Evolutionary conservation across 2,888 invertebrate genomes (phyloP), one percentile per base, ranked within the genome.

Genomic region (Candidula unifasciata): DNA sequence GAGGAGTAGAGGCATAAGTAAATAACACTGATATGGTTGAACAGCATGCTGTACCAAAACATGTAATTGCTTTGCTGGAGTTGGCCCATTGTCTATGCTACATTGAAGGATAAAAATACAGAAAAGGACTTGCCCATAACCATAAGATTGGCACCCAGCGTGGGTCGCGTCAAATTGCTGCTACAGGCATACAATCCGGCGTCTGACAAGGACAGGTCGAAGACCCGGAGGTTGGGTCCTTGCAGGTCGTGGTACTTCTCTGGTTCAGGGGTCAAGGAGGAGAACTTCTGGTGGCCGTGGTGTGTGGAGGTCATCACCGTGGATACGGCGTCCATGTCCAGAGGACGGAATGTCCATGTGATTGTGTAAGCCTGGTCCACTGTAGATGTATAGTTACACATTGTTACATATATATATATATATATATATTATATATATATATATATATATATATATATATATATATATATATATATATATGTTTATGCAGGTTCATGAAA

Each of bases 301-400:
- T 81, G 80, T n/a, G 60, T 81, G 24, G 71, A n/a, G 21, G 77
- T 85, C 81, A 85, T 85, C 44, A 85, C 77, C 16, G 77, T 60
- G 52, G 81, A 81, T 24, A 77, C 52, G 77, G 69, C 80, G 33
- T 76, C 76, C 77, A 77, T 73, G 37, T 77, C 69, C n/a, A 60
- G 69, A 6, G 86, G 85, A 6, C 71, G 80, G 82, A 86, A 86
- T 30, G 80, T 78, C 86, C 86, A 86, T 54, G 86, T 85, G 66
- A 86, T 85, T n/a, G 78, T 83, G 85, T 80, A 85, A 18, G 86
- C 83, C 64, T 83, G 81, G n/a, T 81, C 78, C 27, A 78, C 78
- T 76, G 86, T 21, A 16, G 74, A 74, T 6, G 44, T 3, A 10
- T n/a, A n/a, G n/a, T n/a, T n/a, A n/a, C n/a, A n/a, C n/a, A n/a